Evolutionary conservation across 1,140 invertebrate species (phyloP), one percentile per base, ranked within the genome.

Genomic region (Zelostemma sp.): DNA sequence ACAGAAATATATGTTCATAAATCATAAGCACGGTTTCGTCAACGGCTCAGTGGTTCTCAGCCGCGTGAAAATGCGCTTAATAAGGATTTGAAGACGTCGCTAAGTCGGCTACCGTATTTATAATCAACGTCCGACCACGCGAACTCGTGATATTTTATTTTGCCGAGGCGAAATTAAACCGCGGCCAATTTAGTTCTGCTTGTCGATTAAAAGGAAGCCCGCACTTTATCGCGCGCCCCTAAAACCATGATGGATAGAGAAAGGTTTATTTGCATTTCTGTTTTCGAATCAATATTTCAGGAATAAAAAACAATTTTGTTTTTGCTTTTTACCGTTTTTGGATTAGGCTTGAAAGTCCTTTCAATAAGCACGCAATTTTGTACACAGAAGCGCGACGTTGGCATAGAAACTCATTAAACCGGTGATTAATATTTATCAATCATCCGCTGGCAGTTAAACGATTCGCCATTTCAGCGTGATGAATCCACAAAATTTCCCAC

Each of bases 1-100:
- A 56, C 60, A 60, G 60, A 67, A 67, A 72, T 72, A 59, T 72
- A 72, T 64, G 64, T 67, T 54, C 60, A 64, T 72, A 72, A 72
- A 72, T 72, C 63, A 72, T 64, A 60, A 67, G 68, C 68, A 55
- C 59, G 60, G 68, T 72, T 72, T 72, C 68, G 63, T 72, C 63
- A 72, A 72, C 63, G 68, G 63, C 50, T 67, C 68, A 72, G 68
- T 67, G 68, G 50, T 25, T 59, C 68, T 71, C 63, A 66, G 55
- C 25, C 19, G n/a, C 16, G 16, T 21, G 43, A 18, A 46, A 53
- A 15, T 1, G 28, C 12, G 35, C 28, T 17, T 15, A 38, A 14
- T 14, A 31, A 33, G 47, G 18, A 49, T 2, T 31, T 41, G 17
- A 47, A 57, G 56, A 46, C 18, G 15, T 8, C 41, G 45, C 40